Evolutionary conservation across 2,888 invertebrate species (phyloP).

Genomic region (Iselma pallidipennis): DNA sequence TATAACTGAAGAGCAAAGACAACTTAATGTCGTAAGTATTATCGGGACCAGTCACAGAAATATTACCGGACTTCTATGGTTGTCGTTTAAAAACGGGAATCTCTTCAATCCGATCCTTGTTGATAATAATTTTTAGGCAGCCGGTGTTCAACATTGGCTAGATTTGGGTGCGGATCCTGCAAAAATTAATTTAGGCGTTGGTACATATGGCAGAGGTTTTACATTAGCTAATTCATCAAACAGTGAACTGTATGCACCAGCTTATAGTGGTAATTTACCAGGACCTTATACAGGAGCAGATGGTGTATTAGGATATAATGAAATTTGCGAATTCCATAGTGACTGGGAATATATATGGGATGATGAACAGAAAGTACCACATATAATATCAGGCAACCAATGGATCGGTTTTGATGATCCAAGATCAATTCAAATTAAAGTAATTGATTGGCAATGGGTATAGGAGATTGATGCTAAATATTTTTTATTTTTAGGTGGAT

Average conservation of each 20-base stretch:
- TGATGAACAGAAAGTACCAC: slow-evolving; percentile 59
- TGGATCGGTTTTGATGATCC: slow-evolving; percentile 72
- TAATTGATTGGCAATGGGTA: slow-evolving; percentile 24
- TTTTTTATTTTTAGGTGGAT: slow-evolving; percentile 7
- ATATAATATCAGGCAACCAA: slow-evolving; percentile 60
- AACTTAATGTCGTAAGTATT: slow-evolving; percentile 35
- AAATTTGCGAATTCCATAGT: slow-evolving; percentile 55
- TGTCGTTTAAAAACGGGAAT: too few species aligned
- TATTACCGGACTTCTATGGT: too few species aligned
- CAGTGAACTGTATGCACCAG: slow-evolving; percentile 61
- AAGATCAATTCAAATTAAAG: slow-evolving; percentile 60
- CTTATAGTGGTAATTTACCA: slow-evolving; percentile 61
- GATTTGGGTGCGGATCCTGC: slow-evolving; percentile 60
- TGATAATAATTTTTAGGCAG: slow-evolving; percentile 48
- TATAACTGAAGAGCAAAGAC: slow-evolving; percentile 31
- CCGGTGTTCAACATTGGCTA: slow-evolving; percentile 46
- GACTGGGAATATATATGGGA: slow-evolving; percentile 41
- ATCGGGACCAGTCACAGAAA: not conserved
- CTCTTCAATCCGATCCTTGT: not conserved
- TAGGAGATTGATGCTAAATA: not conserved
- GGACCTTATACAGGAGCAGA: slow-evolving; percentile 67
- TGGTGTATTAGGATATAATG: slow-evolving; percentile 77
- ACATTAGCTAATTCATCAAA: slow-evolving; percentile 57
- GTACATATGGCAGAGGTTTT: slow-evolving; percentile 72
- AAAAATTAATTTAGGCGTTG: slow-evolving; percentile 72